These are phyloP conservation scores for Eumaeus atala DNA, from an alignment of 1,140 invertebrate species.

Conservation along the genomic window DNA sequence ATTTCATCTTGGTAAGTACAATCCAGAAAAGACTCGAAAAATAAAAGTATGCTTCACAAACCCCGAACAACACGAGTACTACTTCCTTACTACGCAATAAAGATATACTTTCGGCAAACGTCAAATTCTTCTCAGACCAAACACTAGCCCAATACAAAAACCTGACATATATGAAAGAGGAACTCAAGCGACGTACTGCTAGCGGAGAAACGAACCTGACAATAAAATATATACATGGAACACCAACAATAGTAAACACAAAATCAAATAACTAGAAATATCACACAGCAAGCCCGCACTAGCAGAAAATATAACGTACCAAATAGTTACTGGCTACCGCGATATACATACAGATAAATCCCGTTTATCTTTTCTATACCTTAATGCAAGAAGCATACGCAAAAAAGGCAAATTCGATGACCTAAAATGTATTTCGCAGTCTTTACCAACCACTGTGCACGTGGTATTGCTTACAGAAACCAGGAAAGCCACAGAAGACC, in stretches of 20 bases:
- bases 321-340: neutral
- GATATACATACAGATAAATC: neutral
- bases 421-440: neutral
- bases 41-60: no score
- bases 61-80: no score
- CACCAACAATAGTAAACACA: neutral
- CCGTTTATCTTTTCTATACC: neutral
- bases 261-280: slow-evolving; percentile 8
- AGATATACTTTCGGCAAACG: no score
- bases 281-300: neutral
- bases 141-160: neutral
- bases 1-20: no score
- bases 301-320: neutral
- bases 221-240: slow-evolving; percentile 2
- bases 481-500: neutral
- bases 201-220: neutral
- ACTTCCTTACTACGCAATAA: no score
- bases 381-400: neutral
- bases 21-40: no score
- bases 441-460: neutral
- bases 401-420: neutral
- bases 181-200: neutral
- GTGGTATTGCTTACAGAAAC: neutral
- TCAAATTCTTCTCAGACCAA: no score
- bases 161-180: no score